phyloP scores from a whole-genome alignment of 2,113 vertebrate species.

The Sterrhoptilus dennistouni region DNA sequence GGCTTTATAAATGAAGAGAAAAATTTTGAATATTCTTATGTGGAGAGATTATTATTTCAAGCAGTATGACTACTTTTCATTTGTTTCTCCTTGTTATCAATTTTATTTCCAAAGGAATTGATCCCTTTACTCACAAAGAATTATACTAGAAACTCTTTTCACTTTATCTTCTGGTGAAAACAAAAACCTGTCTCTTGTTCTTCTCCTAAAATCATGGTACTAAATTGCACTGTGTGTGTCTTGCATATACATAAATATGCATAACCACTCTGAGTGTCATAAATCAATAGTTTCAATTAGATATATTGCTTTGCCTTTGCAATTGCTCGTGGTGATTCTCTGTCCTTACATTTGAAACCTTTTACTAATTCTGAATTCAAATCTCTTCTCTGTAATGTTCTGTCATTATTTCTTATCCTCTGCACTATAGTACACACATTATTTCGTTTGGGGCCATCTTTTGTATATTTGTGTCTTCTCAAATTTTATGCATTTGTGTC shows the following conservation, averaged over 20 bases:
- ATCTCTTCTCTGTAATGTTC: neutral
- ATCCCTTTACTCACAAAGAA: neutral
- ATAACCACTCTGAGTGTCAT: neutral
- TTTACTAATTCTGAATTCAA: neutral
- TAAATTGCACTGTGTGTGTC: neutral
- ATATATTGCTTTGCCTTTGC: neutral
- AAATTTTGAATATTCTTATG: neutral
- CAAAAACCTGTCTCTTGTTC: neutral
- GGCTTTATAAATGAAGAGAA: neutral
- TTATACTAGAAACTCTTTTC: neutral
- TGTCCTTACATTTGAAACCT: neutral
- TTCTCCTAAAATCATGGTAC: neutral
- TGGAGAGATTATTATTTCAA: neutral
- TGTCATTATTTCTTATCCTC: neutral
- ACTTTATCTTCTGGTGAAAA: neutral
- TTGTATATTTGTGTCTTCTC: neutral
- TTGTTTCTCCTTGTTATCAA: neutral
- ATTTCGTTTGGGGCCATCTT: neutral
- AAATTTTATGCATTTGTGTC: neutral
- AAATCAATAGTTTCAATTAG: neutral
- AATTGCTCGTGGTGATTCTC: neutral
- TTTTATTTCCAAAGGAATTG: neutral
- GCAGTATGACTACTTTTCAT: neutral
- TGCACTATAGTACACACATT: neutral
- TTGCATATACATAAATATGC: neutral